Evolutionary conservation across 2,113 vertebrate species (phyloP).

Genomic region (Seriola quinqueradiata): DNA sequence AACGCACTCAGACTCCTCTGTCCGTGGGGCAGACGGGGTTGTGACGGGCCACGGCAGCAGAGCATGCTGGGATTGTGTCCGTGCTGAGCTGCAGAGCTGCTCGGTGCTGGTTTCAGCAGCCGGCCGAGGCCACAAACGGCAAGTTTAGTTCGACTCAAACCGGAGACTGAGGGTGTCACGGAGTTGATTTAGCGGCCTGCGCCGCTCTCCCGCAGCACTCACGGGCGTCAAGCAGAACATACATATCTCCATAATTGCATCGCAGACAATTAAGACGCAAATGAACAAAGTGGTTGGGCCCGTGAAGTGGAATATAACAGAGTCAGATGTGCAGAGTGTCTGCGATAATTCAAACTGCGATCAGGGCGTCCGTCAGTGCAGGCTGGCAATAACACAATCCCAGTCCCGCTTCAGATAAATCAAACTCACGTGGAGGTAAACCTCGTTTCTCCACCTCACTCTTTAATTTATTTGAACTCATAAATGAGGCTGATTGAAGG

Average conservation of each 20-base stretch:
- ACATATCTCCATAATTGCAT: conserved; percentile 53
- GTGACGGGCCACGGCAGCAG: conserved; percentile 36
- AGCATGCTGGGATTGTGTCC: conserved; percentile 50
- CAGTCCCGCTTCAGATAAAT: not conserved
- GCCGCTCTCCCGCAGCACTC: conserved; percentile 24
- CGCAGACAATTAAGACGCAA: conserved; percentile 58
- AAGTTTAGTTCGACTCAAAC: conserved; percentile 23
- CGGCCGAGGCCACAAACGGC: conserved; percentile 24
- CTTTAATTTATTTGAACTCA: not conserved
- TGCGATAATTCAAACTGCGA: conserved; percentile 34
- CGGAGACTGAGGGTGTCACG: conserved; percentile 14
- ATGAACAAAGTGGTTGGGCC: conserved; percentile 54
- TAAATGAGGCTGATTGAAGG: not conserved
- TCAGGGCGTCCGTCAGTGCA: not conserved
- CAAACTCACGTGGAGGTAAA: not conserved
- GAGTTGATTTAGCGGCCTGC: conserved; percentile 34
- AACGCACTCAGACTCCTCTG: not conserved
- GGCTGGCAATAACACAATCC: not conserved
- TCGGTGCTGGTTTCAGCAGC: conserved; percentile 16
- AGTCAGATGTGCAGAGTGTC: conserved; percentile 20
- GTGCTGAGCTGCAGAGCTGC: conserved; percentile 25
- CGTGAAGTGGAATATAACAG: conserved; percentile 46
- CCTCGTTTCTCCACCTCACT: not conserved
- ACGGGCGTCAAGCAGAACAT: conserved; percentile 43
- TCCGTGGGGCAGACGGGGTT: not conserved